These are phyloP conservation scores for Austrolebias charrua DNA, from an alignment of 2,797 vertebrate species.

Conservation along the genomic window DNA sequence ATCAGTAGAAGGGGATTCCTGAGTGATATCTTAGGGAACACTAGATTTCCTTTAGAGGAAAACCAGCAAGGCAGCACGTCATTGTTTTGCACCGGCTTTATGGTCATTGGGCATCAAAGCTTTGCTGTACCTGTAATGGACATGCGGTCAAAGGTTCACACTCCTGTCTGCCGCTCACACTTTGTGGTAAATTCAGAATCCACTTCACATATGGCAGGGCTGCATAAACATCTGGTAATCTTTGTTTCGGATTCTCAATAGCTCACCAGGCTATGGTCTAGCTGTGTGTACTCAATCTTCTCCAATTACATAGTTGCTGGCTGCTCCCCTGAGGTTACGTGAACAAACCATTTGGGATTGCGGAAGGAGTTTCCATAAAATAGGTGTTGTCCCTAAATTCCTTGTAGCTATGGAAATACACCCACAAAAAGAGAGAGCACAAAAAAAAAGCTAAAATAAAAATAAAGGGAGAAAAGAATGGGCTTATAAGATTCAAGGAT, in stretches of 20 bases:
- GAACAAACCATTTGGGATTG: constrained; percentile 75
- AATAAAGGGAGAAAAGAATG: constrained; percentile 13
- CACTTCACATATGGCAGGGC: constrained; percentile 68
- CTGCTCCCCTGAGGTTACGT: constrained; percentile 70
- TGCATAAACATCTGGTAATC: constrained; percentile 79
- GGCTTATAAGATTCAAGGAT: constrained; percentile 19
- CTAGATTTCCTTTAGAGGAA: constrained; percentile 71
- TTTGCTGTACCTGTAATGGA: constrained; percentile 62
- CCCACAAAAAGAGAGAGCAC: constrained; percentile 57
- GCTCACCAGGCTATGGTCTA: constrained; percentile 74
- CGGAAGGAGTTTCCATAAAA: constrained; percentile 78
- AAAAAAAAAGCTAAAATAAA: not conserved
- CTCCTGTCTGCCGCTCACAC: constrained; percentile 59
- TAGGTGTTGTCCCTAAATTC: constrained; percentile 83
- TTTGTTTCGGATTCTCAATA: constrained; percentile 76
- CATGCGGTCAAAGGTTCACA: constrained; percentile 73
- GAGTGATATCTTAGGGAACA: constrained; percentile 74
- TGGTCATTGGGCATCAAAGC: constrained; percentile 48
- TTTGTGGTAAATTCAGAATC: constrained; percentile 59
- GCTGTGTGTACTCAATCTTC: constrained; percentile 72
- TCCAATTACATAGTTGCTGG: constrained; percentile 77
- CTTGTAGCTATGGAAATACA: constrained; percentile 78
- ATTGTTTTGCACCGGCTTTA: constrained; percentile 75
- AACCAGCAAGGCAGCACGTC: constrained; percentile 68
- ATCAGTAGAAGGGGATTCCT: constrained; percentile 77